These are phyloP conservation scores for Apoda limacodes DNA, from an alignment of 2,888 invertebrate genomes.

Conservation along the genomic window DNA sequence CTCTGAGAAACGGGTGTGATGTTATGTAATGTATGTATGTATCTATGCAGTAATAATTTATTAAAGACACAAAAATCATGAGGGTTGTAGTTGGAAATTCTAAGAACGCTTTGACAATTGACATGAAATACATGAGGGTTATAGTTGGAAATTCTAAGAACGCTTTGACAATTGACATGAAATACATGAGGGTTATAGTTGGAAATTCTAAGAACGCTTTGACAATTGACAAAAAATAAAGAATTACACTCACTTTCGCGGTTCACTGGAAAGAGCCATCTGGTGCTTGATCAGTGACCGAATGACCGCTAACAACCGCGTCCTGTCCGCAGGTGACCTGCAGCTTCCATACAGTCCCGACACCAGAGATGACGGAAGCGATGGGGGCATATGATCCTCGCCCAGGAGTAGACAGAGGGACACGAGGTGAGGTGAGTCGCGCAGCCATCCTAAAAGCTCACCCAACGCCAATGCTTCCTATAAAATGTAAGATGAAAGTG, in stretches of 20 bases:
- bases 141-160: no score
- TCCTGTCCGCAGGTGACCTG: constrained; percentile 39
- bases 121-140: no score
- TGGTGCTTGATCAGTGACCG: constrained; percentile 55
- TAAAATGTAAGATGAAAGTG: no score
- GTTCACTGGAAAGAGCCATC: constrained; percentile 47
- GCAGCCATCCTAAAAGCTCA: constrained; percentile 58
- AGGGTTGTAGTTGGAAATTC: no score
- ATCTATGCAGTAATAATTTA: no score
- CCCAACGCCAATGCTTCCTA: constrained; percentile 56
- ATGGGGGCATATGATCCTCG: constrained; percentile 50
- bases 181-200: background rate
- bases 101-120: no score
- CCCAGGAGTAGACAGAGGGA: constrained; percentile 54
- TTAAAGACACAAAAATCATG: no score
- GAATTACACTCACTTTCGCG: constrained; percentile 48
- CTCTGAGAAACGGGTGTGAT: no score
- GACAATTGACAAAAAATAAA: no score
- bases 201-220: background rate
- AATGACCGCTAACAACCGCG: constrained; percentile 45
- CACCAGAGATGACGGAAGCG: constrained; percentile 42
- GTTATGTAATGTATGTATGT: no score
- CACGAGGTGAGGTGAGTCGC: constrained; percentile 57
- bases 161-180: no score
- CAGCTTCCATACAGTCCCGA: constrained; percentile 59